phyloP scores from a whole-genome alignment of 2,797 vertebrate species.

The Taenioides sp. region DNA sequence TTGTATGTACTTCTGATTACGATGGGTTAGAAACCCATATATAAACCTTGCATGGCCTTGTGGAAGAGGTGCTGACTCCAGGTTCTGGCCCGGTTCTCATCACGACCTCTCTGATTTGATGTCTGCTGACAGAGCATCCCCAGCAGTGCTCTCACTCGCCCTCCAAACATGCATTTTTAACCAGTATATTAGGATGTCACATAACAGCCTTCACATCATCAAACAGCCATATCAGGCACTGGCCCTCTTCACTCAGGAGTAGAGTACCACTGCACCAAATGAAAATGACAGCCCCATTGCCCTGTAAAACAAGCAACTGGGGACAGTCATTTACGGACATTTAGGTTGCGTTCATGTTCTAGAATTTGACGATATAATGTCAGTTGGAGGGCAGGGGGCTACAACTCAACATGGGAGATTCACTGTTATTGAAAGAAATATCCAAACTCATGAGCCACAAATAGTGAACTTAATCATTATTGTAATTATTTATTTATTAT shows the following conservation, averaged over 20 bases:
- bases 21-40: not conserved
- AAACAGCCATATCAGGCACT: constrained; percentile 68
- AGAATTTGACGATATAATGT: no score
- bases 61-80: constrained; percentile 49
- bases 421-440: no score
- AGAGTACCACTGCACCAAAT: not conserved
- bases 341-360: no score
- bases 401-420: no score
- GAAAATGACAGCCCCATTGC: no score
- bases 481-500: no score
- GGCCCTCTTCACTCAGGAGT: constrained; percentile 52
- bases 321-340: no score
- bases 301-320: no score
- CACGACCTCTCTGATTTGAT: constrained; percentile 68
- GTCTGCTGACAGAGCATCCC: constrained; percentile 67
- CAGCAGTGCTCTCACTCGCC: constrained; percentile 62
- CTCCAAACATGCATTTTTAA: constrained; percentile 76
- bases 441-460: no score
- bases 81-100: constrained; percentile 59
- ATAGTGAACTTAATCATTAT: no score
- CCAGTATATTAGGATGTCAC: constrained; percentile 78
- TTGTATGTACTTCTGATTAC: not conserved
- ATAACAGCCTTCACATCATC: constrained; percentile 81
- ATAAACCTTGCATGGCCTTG: constrained; percentile 20
- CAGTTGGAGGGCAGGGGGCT: no score